These are phyloP conservation scores for Orientallactaga sibirica DNA, from an alignment of 2,797 vertebrate genomes.

Conservation along the genomic window DNA sequence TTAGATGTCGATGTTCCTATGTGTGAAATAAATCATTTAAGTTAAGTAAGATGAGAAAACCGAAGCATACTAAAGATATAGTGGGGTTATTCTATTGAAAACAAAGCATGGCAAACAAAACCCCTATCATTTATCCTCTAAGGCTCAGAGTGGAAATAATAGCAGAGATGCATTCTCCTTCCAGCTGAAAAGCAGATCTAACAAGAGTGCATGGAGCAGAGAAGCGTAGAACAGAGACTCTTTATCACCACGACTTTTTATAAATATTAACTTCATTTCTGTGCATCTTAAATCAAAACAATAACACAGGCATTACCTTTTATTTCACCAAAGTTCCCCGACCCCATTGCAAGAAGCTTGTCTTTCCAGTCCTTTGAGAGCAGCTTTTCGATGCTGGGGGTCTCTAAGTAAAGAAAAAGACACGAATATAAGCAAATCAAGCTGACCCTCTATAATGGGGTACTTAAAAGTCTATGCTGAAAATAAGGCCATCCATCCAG, in stretches of 20 bases:
- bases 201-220: neutral
- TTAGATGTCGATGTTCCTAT: neutral
- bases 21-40: neutral
- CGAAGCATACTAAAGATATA: constrained; percentile 46
- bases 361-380: constrained; percentile 99
- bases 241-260: constrained; percentile 42
- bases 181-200: neutral
- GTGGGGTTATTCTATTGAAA: constrained; percentile 30
- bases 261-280: constrained; percentile 70
- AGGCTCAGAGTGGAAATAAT: neutral
- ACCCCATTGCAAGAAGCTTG: constrained; percentile 99
- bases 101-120: constrained; percentile 6
- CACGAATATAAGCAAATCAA: constrained; percentile 88
- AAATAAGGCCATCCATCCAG: constrained; percentile 91
- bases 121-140: neutral
- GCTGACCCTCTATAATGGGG: constrained; percentile 94
- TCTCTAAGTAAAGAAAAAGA: constrained; percentile 91
- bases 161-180: neutral
- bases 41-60: neutral
- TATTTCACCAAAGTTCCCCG: constrained; percentile 99
- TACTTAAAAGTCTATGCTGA: constrained; percentile 97
- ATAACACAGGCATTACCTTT: constrained; percentile 92
- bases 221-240: neutral
- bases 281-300: constrained; percentile 69
- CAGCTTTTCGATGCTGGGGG: constrained; percentile 99